Base-by-base conservation (phyloP, 2,888 invertebrate genomes). In the Amaurobius ferox region DNA sequence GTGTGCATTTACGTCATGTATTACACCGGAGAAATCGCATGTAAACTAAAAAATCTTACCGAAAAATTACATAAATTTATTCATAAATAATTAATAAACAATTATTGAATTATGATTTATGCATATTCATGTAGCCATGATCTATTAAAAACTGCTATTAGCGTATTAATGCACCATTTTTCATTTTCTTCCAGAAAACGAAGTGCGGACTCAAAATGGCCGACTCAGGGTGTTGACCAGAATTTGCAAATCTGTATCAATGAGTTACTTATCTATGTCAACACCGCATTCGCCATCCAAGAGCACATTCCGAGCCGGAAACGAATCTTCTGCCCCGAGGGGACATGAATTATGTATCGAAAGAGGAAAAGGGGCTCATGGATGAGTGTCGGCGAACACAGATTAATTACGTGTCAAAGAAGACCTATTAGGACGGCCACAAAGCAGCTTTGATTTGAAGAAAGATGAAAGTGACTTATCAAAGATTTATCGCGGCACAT, bases 291-390 rank as follows among this genome's bases (percentile, higher is more conserved):
- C 44, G 23, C 19, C 6, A 55, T 55, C 16, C 55, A 55, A 44
- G 55, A 55, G 5, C 23, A 7, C 23, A 55, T 55, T 55, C 23
- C 55, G 55, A 55, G 55, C 23, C 55, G 55, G 55, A 23, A 55
- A 55, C 23, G 55, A 23, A 55, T 55, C 55, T 23, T 55, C 55
- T 23, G 23, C 5, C 55, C 55, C n/a, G 19, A 23, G 55, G 55
- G 55, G 55, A 55, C 55, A 55, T 55, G 55, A 55, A 55, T 55
- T 55, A 55, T 55, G 55, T 55, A 55, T 55, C 55, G 23, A 23
- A 55, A 55, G 55, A 11, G 19, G 23, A 16, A 55, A 55, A 23
- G 23, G 55, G 16, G 55, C 23, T 3, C 1, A 5, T 23, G 55
- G 23, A 55, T 55, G 1, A 55, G 11, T 23, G 44, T 44, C 2